Conservation (phyloP, 2,888 invertebrate genomes). For the Leptothorax acervorum region DNA sequence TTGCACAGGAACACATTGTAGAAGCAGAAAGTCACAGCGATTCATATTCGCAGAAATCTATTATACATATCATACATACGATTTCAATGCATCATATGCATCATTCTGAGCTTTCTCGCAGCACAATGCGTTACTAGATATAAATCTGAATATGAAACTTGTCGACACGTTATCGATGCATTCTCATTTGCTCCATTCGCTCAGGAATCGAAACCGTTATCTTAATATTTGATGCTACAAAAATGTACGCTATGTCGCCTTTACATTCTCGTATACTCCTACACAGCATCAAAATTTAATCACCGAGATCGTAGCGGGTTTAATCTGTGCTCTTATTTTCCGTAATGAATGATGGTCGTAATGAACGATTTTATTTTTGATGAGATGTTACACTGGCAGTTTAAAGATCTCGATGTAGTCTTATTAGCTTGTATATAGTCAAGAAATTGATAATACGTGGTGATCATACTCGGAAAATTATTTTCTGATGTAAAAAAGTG, state of each 20-base stretch:
- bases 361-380: neutral
- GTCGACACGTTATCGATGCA: neutral
- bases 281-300: slow-evolving; percentile 3
- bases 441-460: slow-evolving; percentile 13
- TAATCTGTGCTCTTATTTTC: neutral
- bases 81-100: slow-evolving; percentile 40
- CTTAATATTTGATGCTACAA: slow-evolving; percentile 14
- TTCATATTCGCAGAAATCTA: slow-evolving; percentile 50
- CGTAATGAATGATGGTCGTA: neutral
- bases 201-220: slow-evolving; percentile 31
- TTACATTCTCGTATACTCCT: neutral
- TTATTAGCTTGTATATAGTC: neutral
- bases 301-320: neutral
- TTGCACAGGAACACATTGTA: slow-evolving; percentile 17
- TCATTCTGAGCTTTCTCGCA: slow-evolving; percentile 12
- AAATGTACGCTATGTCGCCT: neutral
- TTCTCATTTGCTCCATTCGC: neutral
- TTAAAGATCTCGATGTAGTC: neutral
- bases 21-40: slow-evolving; percentile 30
- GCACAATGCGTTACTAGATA: slow-evolving; percentile 5
- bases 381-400: slow-evolving; percentile 36
- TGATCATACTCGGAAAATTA: slow-evolving; percentile 26
- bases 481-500: slow-evolving; percentile 67
- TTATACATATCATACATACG: slow-evolving; percentile 56
- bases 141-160: slow-evolving; percentile 14